Conservation (phyloP, 2,888 invertebrate genomes). For the Osedax fenrisi region DNA sequence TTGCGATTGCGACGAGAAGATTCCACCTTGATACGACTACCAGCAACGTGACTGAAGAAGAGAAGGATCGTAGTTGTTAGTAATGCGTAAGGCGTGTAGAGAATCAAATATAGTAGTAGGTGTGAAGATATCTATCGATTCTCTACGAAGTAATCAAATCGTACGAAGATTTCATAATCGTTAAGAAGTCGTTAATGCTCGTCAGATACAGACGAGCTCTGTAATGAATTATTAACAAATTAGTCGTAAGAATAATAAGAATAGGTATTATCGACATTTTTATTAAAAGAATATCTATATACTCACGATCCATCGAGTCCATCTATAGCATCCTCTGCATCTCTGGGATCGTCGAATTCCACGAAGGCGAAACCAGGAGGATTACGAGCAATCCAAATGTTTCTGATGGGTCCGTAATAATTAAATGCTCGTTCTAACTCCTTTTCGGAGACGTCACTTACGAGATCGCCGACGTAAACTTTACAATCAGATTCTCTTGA, state of each 20-base stretch:
- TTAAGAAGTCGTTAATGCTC: too few species aligned
- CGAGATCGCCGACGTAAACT: constrained; percentile 37
- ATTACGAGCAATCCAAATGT: constrained; percentile 46
- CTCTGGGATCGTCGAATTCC: constrained; percentile 73
- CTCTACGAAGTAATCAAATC: too few species aligned
- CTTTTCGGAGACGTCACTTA: constrained; percentile 35
- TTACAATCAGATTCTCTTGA: constrained; percentile 31
- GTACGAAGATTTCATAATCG: too few species aligned
- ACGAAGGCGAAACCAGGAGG: constrained; percentile 68
- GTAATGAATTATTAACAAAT: too few species aligned
- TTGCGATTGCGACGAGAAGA: background rate
- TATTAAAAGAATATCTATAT: too few species aligned
- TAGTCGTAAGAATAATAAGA: too few species aligned
- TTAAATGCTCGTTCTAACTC: constrained; percentile 35
- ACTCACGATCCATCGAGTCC: constrained; percentile 71
- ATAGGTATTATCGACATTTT: too few species aligned
- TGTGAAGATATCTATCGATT: too few species aligned
- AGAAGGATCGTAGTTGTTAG: too few species aligned
- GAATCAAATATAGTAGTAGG: too few species aligned
- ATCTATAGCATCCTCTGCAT: constrained; percentile 72
- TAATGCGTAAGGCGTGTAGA: too few species aligned
- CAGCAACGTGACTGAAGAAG: background rate
- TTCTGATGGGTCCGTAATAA: constrained; percentile 36
- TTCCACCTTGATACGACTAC: background rate
- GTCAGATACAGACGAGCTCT: too few species aligned